Base-by-base conservation (phyloP, 2,113 vertebrate genomes). In the Dunckerocampus dactyliophorus region DNA sequence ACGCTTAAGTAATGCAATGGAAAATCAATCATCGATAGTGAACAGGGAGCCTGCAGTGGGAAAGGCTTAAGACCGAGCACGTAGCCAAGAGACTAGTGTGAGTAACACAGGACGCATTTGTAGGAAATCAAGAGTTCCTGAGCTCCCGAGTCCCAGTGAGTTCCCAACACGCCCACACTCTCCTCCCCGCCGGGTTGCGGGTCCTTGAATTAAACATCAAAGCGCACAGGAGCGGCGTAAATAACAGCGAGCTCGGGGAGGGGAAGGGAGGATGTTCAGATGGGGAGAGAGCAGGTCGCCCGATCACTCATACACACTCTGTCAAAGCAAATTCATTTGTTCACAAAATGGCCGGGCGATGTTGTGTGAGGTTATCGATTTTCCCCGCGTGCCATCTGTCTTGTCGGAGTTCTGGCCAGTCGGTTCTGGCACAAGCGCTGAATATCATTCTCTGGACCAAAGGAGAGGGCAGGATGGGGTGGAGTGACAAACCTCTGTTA, bases 171-270 rank as follows among this genome's bases (percentile, higher is more conserved):
- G 76, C 83, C 81, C 81, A 79, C 82, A 62, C 84, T 82, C 85
- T 82, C 83, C 85, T 87, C 85, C 82, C 80, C 72, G 74, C 79
- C 81, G 81, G 75, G 73, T 71, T 79, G 77, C 74, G 82, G 81
- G 82, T 83, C 85, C 84, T 88, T 89, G 85, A 89, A 90, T 88
- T 88, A 87, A 88, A 89, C 87, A 90, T 89, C 88, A 86, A 87
- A 88, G 87, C 81, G 72, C 85, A 85, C 84, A 83, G 85, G 82
- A 85, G 87, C 69, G 63, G 63, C 82, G 88, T 88, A 87, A 88
- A 88, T 87, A 88, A 88, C 83, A 72, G 82, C 62, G 75, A 59
- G 77, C 76, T 76, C 51, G 67, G 80, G 77, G 72, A 83, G 79
- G 59, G 80, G 76, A 83, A 75, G 75, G 79, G 76, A 80, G 79